Evolutionary conservation across 1,140 invertebrate species (phyloP).

Genomic region (Conopomorpha cramerella): DNA sequence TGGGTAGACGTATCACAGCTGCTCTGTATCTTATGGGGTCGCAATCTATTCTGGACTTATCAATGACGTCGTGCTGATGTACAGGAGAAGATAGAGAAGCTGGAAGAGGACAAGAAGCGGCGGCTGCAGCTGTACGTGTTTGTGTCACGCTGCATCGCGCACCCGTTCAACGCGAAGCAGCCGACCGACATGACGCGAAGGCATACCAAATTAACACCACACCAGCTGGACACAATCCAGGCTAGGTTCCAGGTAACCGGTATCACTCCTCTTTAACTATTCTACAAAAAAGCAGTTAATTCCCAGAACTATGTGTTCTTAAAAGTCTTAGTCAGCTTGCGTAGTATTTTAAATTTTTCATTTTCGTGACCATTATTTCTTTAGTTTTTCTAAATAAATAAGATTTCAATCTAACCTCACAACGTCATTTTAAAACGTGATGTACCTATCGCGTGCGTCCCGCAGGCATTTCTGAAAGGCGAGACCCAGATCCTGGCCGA

Average conservation of each 20-base stretch:
- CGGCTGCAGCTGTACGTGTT: conserved; percentile 98
- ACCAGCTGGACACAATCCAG: conserved; percentile 94
- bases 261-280: conserved; percentile 4
- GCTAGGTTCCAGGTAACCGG: conserved; percentile 86
- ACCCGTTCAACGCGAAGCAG: conserved; percentile 99
- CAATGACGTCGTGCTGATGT: no score
- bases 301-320: no score
- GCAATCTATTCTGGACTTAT: no score
- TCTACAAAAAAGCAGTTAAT: not conserved
- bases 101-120: conserved; percentile 91
- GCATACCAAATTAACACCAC: conserved; percentile 92
- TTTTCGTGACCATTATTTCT: no score
- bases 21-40: no score
- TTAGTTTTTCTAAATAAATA: no score
- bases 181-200: conserved; percentile 95
- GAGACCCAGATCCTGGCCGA: conserved; percentile 98
- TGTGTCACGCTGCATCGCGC: conserved; percentile 96
- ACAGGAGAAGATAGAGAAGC: conserved; percentile 74
- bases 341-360: conserved; percentile 3
- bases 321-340: conserved; percentile 2
- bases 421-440: no score
- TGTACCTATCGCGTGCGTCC: no score
- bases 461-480: conserved; percentile 89
- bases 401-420: no score
- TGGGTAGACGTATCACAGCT: no score